Conservation (phyloP, 53 echinoderm and acorn worm genomes). For the Crossaster papposus region DNA sequence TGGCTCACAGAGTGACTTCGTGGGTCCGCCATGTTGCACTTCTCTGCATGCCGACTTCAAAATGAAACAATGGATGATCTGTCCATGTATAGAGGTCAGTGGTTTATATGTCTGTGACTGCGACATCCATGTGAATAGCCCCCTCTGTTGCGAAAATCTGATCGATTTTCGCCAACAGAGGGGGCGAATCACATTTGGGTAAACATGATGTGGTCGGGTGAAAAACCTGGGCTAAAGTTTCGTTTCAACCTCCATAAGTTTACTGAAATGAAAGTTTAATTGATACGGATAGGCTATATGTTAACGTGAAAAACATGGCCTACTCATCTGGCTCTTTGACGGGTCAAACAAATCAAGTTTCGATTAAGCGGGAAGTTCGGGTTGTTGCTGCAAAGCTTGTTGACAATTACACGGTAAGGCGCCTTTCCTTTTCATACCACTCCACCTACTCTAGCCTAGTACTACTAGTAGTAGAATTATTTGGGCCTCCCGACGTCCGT, state of each 20-base stretch:
- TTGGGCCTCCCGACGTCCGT: too few relatives aligned
- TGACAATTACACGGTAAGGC: conserved; percentile 96
- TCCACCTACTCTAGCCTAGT: too few relatives aligned
- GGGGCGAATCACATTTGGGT: too few relatives aligned
- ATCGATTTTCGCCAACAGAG: too few relatives aligned
- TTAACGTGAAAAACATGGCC: conserved; percentile 14
- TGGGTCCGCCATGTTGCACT: too few relatives aligned
- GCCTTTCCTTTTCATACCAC: too few relatives aligned
- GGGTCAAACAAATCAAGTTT: conserved; percentile 27
- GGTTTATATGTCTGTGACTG: not conserved
- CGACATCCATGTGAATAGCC: not conserved
- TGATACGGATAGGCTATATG: too few relatives aligned
- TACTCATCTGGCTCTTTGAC: not conserved
- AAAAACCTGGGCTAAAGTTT: not conserved
- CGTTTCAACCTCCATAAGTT: not conserved
- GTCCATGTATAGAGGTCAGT: too few relatives aligned
- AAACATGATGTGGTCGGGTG: conserved; percentile 3
- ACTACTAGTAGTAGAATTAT: too few relatives aligned
- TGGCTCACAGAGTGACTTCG: too few relatives aligned
- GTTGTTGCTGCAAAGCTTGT: conserved; percentile 81
- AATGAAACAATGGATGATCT: too few relatives aligned
- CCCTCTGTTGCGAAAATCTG: conserved; percentile 19
- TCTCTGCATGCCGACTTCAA: too few relatives aligned
- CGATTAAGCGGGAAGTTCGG: conserved; percentile 67
- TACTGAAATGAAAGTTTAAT: not conserved